phyloP scores from a whole-genome alignment of 2,797 vertebrate genomes.

The Aselliscus stoliczkanus region DNA sequence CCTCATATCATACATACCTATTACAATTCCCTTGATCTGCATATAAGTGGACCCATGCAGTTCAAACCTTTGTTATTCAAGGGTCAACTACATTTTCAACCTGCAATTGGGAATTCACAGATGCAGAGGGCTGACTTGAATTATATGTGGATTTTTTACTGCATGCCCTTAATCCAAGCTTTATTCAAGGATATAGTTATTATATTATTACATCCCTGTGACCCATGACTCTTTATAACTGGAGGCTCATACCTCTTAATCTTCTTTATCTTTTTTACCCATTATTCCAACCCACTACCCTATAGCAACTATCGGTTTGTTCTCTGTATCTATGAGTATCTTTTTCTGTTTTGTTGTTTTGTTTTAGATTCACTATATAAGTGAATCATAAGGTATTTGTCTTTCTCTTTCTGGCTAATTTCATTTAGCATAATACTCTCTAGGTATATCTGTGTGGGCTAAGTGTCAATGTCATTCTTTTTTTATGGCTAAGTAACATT shows the following conservation, averaged over 20 bases:
- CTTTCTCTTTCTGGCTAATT: no score
- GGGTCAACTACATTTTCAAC: neutral
- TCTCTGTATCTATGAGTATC: neutral
- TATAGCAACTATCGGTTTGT: neutral
- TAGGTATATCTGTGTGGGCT: no score
- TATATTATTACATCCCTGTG: neutral
- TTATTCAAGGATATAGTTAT: neutral
- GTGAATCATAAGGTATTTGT: no score
- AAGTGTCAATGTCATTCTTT: no score
- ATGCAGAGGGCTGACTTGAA: neutral
- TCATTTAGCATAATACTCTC: no score
- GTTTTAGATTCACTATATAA: no score
- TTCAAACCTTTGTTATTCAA: neutral
- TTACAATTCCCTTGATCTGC: no score
- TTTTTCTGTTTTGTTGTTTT: neutral
- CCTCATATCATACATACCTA: no score
- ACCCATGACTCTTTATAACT: neutral
- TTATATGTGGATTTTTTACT: neutral
- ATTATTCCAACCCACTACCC: neutral
- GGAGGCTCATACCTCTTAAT: neutral
- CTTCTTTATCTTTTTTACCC: neutral
- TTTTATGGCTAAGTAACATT: no score
- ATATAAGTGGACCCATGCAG: neutral
- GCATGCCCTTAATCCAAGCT: neutral
- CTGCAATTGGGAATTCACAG: no score